These are phyloP conservation scores for Drosophila birchii DNA, from an alignment of 2,888 invertebrate genomes.

Conservation along the genomic window DNA sequence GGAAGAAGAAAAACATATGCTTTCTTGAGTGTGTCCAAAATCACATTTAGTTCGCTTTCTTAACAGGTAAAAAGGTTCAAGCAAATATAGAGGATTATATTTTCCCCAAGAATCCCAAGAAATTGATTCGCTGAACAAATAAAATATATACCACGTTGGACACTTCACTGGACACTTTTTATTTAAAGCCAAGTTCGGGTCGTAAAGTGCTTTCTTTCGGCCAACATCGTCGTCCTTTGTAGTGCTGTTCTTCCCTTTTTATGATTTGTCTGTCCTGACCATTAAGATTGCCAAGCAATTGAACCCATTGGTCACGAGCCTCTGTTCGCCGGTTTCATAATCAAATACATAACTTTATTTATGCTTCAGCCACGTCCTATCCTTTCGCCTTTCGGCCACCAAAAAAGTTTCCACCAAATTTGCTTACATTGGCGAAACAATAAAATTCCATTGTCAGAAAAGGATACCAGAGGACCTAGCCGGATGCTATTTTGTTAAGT, in stretches of 20 bases:
- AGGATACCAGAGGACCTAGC: constrained; percentile 32
- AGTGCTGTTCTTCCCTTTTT: constrained; percentile 45
- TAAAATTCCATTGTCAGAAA: constrained; percentile 70
- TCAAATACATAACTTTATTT: constrained; percentile 79
- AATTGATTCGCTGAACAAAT: constrained; percentile 22
- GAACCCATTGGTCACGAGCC: constrained; percentile 63
- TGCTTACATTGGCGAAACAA: constrained; percentile 78
- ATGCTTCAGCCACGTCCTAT: constrained; percentile 31
- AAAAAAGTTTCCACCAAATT: constrained; percentile 66
- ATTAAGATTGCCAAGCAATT: constrained; percentile 69
- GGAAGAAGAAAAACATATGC: constrained; percentile 18
- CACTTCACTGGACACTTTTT: constrained; percentile 57
- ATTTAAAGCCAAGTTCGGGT: constrained; percentile 60
- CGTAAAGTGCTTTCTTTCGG: constrained; percentile 57
- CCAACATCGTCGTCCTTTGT: constrained; percentile 2
- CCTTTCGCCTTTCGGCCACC: constrained; percentile 9
- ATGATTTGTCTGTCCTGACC: constrained; percentile 50
- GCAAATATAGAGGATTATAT: constrained; percentile 26
- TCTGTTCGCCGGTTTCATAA: constrained; percentile 60
- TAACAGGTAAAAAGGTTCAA: constrained; percentile 35
- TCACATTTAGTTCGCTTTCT: constrained; percentile 7
- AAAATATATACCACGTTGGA: constrained; percentile 12
- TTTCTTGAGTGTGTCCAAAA: constrained; percentile 25
- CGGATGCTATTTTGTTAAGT: constrained; percentile 68
- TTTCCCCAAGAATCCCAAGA: not conserved